Evolutionary conservation across 64 coral and sea anemone species (phyloP), one percentile per base, ranked within the genome.

Genomic region (Pachyseris speciosa): DNA sequence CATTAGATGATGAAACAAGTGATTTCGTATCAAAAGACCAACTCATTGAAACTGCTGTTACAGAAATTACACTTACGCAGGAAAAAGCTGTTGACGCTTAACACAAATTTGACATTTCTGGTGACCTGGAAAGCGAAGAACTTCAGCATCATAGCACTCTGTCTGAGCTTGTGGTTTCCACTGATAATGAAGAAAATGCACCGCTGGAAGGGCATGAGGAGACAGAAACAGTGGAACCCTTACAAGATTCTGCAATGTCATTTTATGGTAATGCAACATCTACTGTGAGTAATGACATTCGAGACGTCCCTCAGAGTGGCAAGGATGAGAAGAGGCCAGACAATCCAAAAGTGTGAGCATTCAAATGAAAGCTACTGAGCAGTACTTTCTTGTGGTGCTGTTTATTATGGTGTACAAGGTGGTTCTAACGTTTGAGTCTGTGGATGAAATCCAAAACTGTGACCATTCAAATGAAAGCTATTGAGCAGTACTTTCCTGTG

Each of bases 51-150:
- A n/a, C n/a, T n/a, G 27, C 27, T n/a, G 19, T 61, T 25, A 1
- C 53, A 2, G 53, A 61, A 61, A 19, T 37, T 8, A n/a, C 19
- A 9, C 32, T 55, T 33, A 7, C 32, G n/a, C 16, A 49, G 8
- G 7, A 75, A 49, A 17, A 30, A 29, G 20, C 26, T 17, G 55
- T 12, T 63, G 37, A 28, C 12, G 22, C 51, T 15, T 39, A 61
- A 39, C 51, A 41, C 25, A 7, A 63, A 39, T 61, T 81, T 39
- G 77, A 81, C 77, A 40, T 81, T 63, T 81, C 52, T 61, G 77
- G 7, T 12, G 36, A 61, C 34, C 40, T 58, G 19, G 52, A 81
- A 63, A 57, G 32, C 20, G 51, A 81, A 10, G 33, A 81, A 3
- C 7, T 40, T n/a, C 51, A 33, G 33, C 77, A 53, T 40, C 77